These are phyloP conservation scores for Thaumatotibia leucotreta DNA, from an alignment of 1,140 invertebrate species.

Conservation along the genomic window DNA sequence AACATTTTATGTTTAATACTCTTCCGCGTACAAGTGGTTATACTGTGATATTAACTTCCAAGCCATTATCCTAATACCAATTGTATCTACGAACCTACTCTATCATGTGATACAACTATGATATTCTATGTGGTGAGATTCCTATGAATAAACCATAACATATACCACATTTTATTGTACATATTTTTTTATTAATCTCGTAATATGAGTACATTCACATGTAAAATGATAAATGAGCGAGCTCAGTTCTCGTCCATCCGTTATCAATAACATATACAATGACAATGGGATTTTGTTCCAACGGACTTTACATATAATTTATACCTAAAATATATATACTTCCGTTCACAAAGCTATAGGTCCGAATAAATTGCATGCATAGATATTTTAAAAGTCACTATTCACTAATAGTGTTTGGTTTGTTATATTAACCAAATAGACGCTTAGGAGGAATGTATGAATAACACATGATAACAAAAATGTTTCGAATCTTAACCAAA, in stretches of 20 bases:
- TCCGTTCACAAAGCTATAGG: not conserved
- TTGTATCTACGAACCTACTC: conserved; percentile 43
- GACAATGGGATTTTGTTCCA: conserved; percentile 4
- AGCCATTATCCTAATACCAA: conserved; percentile 39
- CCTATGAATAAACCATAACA: conserved; percentile 43
- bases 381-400: not conserved
- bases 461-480: conserved; percentile 12
- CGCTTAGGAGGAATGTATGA: conserved; percentile 15
- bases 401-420: conserved; percentile 1
- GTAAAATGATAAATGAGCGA: conserved; percentile 7
- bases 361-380: conserved; percentile 6
- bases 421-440: not conserved
- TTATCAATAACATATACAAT: not conserved
- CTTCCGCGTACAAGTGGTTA: not conserved
- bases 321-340: not conserved
- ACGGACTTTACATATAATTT: not conserved
- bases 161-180: conserved; percentile 10
- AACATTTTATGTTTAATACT: conserved; percentile 50
- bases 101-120: conserved; percentile 42
- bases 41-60: not conserved
- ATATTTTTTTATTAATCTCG: not conserved
- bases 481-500: not conserved
- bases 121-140: conserved; percentile 58
- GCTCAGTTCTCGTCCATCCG: not conserved
- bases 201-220: conserved; percentile 8